Evolutionary conservation across 1,140 invertebrate genomes (phyloP), one percentile per base, ranked within the genome.

Genomic region (Drosophila ogumai): DNA sequence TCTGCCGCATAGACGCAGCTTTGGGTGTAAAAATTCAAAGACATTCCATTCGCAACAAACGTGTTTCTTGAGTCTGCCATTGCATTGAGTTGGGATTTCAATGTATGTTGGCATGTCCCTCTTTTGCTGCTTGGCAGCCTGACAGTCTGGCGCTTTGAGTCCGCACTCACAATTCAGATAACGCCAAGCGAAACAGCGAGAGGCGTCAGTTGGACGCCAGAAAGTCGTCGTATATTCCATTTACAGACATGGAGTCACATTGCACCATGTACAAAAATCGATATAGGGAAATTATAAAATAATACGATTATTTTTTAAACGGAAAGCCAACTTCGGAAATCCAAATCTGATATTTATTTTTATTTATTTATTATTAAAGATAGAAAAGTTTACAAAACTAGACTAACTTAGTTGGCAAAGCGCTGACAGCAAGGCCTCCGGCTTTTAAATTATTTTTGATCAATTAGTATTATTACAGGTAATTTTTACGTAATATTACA

Each of bases 101-200:
- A 28, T 73, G 58, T 73, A 32, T 69, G 67, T 61, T 55, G 63
- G 69, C 57, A 55, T 85, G 68, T 75, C 66, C 77, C 68, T 57
- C 54, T 66, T 82, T 69, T 79, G 54, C 58, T 66, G 58, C 65
- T 75, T 81, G 79, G 77, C 79, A 81, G 79, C 64, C 79, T 85
- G 81, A 85, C 81, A 85, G 77, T 80, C 82, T 81, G 59, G 71
- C 31, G 38, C 82, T 73, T 74, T 75, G 63, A 86, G 59, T 66
- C 65, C 52, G 56, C 66, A 50, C 56, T 72, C 60, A 58, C 75
- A 75, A 58, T 64, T 78, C 25, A 58, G 69, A 81, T 61, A 75
- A 71, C 59, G 77, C 63, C 68, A 65, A 63, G 36, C 41, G 66
- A 10, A 57, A 46, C 49, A 67, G 64, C 44, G 50, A 50, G 43